phyloP scores from a whole-genome alignment of 64 coral and sea anemone genomes.

The Montipora cactus region DNA sequence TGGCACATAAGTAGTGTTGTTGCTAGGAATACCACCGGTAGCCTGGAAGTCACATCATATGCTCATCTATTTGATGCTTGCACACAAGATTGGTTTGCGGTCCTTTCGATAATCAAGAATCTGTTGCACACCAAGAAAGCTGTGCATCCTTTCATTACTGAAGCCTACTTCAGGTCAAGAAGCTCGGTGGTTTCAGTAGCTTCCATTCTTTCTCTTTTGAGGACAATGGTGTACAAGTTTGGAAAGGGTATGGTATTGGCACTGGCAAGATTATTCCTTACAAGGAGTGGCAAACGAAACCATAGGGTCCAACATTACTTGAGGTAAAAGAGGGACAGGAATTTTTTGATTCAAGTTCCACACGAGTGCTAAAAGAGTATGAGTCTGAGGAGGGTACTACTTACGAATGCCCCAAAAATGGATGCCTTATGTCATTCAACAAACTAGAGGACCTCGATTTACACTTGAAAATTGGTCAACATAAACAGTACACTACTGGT shows the following conservation, averaged over 20 bases:
- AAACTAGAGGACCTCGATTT: too few relatives aligned
- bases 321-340: too few relatives aligned
- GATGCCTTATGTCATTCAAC: too few relatives aligned
- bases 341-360: too few relatives aligned
- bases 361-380: too few relatives aligned
- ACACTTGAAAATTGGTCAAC: constrained; percentile 24
- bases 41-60: constrained; percentile 21
- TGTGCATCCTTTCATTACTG: too few relatives aligned
- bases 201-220: constrained; percentile 43
- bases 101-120: constrained; percentile 29
- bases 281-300: constrained; percentile 30
- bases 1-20: constrained; percentile 12
- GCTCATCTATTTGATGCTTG: constrained; percentile 43
- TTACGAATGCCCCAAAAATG: too few relatives aligned
- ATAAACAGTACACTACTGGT: neutral
- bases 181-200: constrained; percentile 51
- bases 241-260: constrained; percentile 47
- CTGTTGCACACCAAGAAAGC: too few relatives aligned
- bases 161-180: constrained; percentile 13
- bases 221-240: constrained; percentile 51
- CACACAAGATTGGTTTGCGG: constrained; percentile 32
- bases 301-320: neutral
- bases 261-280: constrained; percentile 36
- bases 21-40: neutral
- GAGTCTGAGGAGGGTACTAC: too few relatives aligned